A percentile compares a stretch with the other conserved stretches of the same genome.
phyloP scores from a whole-genome alignment of 2,797 vertebrate genomes.

The Manis pentadactyla region DNA sequence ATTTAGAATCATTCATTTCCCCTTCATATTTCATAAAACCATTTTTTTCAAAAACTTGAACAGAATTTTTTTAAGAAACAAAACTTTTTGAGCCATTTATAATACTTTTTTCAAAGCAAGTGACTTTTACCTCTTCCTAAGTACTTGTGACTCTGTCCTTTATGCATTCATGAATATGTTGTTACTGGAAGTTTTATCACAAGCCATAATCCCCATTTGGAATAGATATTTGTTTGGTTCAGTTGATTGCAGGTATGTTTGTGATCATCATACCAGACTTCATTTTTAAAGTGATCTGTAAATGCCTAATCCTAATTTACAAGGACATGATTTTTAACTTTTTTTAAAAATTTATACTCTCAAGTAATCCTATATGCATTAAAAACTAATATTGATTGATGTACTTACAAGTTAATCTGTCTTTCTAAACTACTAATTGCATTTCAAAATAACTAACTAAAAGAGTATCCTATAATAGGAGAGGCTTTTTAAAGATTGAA shows the following conservation, averaged over 20 bases:
- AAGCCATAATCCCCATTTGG: background rate
- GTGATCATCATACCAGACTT: background rate
- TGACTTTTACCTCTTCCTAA: background rate
- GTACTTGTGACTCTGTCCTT: background rate
- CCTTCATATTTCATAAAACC: background rate
- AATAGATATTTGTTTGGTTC: background rate
- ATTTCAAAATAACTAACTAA: background rate
- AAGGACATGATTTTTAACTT: background rate
- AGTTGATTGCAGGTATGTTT: background rate
- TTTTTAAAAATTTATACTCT: background rate
- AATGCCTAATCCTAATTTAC: background rate
- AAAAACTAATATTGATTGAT: background rate
- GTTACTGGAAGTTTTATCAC: background rate
- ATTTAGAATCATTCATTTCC: background rate
- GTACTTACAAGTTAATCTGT: background rate
- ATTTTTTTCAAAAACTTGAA: conserved; percentile 2
- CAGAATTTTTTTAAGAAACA: background rate
- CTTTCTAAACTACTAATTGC: background rate
- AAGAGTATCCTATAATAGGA: background rate
- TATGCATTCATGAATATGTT: background rate
- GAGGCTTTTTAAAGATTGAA: background rate
- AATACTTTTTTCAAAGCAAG: background rate
- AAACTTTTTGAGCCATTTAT: background rate
- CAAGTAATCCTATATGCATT: background rate
- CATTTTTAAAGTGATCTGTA: background rate